Evolutionary conservation across 1,140 invertebrate species (phyloP), one percentile per base, ranked within the genome.

Genomic region (Phymastichus coffea): DNA sequence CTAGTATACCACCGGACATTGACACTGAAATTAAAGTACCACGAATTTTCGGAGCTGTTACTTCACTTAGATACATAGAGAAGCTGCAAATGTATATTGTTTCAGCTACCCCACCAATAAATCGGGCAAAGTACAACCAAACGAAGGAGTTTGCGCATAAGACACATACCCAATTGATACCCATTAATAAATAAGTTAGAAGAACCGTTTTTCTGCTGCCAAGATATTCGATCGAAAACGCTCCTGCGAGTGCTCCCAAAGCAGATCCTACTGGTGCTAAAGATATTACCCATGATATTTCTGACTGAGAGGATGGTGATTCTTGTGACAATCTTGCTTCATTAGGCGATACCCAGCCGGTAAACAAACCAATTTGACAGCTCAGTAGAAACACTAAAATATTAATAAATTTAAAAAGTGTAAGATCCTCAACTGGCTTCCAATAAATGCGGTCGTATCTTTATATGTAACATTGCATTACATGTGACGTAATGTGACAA

Each of bases 161-260:
- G 23, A 88, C 80, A 43, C 83, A 78, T 38, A 85, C 69, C 85
- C 86, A 90, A 20, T 85, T 83, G 1, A 84, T 55, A 28, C 83
- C 77, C 68, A 85, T 84, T 0, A 84, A 85, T 7, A 87, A 62
- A 1, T 83, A 76, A 0, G 84, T 80, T 2, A 84, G 63, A 0
- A 86, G 69, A 0, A 91, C 78, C 0, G 86, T 83, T 38, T 69
- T 79, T 76, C 88, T 90, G 33, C 87, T 79, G 4, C 89, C 89
- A 22, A 87, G 72, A 47, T 74, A 79, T 64, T 84, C 81, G 4
- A 73, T 62, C 1, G 65, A 20, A 9, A 71, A 30, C 19, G 68
- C 67, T 9, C 72, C 75, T 2, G 68, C 7, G 17, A 75, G 41
- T 4, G 77, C 70, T 17, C 79, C 81, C 6, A 75, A 15, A 0